These are phyloP conservation scores for Monochamus saltuarius DNA, from an alignment of 1,140 invertebrate genomes.

Conservation along the genomic window DNA sequence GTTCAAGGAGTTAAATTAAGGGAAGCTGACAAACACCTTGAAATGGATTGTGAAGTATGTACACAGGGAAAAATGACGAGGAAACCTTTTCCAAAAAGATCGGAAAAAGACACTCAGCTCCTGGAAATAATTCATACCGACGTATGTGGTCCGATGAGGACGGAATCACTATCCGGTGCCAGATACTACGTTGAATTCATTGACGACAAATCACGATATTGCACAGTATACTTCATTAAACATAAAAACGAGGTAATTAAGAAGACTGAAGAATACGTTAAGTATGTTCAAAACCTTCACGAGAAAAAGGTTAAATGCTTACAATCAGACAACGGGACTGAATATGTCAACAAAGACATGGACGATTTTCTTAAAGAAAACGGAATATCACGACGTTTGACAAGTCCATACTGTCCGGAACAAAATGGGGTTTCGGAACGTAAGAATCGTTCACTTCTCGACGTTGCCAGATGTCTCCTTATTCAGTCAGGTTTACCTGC, in stretches of 20 bases:
- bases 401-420: background rate
- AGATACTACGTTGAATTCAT: no score
- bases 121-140: background rate
- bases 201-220: background rate
- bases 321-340: slow-evolving; percentile 13
- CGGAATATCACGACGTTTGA: background rate
- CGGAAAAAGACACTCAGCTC: background rate
- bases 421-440: background rate
- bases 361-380: slow-evolving; percentile 2
- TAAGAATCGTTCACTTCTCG: no score
- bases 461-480: no score
- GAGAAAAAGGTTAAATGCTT: slow-evolving; percentile 5
- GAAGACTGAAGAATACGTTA: slow-evolving; percentile 7
- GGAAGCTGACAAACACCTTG: no score
- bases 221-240: slow-evolving; percentile 5
- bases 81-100: slow-evolving; percentile 1
- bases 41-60: no score
- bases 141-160: slow-evolving; percentile 7
- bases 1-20: no score
- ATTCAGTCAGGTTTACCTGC: no score
- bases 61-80: background rate
- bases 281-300: slow-evolving; percentile 1
- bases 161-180: background rate
- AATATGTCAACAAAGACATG: slow-evolving; percentile 4
- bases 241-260: slow-evolving; percentile 12